Base-by-base conservation (phyloP, 2,888 invertebrate species). In the Cristatella mucedo region DNA sequence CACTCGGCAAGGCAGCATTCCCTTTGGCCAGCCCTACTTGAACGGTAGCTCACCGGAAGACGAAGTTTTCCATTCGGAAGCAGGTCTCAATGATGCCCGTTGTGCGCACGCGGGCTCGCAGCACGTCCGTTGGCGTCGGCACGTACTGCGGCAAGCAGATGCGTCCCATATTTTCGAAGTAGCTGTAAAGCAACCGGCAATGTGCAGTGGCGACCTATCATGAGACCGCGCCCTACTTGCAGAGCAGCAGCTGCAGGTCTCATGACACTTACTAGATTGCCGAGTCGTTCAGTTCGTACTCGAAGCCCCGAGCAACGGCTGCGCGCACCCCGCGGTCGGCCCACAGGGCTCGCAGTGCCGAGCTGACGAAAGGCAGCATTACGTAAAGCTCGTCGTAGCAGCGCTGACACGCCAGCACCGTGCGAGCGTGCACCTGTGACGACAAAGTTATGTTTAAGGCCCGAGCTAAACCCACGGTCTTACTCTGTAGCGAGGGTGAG, bases 131-230 rank as follows among this genome's bases (percentile, higher is more conserved):
- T 1, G 75, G 69, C n/a, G 73, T 71, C 44, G 76, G 76, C 47
- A 73, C 66, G 55, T 74, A 76, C 57, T 74, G 74, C 37, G 73
- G 71, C 56, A 73, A 71, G 57, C 73, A 73, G 41, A 76, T 72
- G 46, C 76, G 60, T 45, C 75, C 74, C 74, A 76, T 75, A 56
- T 75, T 75, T 55, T 76, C 75, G 63, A 76, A 76, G 51, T 75
- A 69, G 64, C 75, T 76, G 59, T 44, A 53, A 55, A 33, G 29
- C 22, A 48, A 47, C 30, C 38, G 42, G 7, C 33, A 34, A 34
- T 6, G n/a, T 7, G n/a, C 32, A 37, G 21, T 44, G 4, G 29
- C n/a, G n/a, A n/a, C n/a, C n/a, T n/a, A n/a, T n/a, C n/a, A n/a
- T n/a, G n/a, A n/a, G n/a, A n/a, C n/a, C n/a, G n/a, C n/a, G n/a